Percentiles rank a stretch among this genome's conserved stretches.
These are phyloP conservation scores for Druceiella hillmani DNA, from an alignment of 2,888 invertebrate genomes.

Conservation along the genomic window DNA sequence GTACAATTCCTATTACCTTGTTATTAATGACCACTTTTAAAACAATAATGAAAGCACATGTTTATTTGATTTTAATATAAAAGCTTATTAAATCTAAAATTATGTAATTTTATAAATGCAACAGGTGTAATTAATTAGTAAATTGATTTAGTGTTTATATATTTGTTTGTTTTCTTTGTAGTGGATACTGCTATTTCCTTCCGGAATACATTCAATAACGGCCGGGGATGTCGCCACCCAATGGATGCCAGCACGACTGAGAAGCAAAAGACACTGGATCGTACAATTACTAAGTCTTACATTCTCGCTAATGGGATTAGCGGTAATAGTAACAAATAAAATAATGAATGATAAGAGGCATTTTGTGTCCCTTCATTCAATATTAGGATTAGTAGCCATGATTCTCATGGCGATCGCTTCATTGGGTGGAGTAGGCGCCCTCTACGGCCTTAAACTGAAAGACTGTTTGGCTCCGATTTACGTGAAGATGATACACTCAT, in stretches of 20 bases:
- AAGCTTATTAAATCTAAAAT: no score
- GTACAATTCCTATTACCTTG: no score
- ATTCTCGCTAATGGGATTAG: constrained; percentile 35
- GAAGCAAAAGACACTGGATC: constrained; percentile 48
- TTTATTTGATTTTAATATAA: no score
- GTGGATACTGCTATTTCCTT: constrained; percentile 47
- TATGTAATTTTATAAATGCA: no score
- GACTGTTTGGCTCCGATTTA: constrained; percentile 43
- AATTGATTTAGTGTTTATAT: no score
- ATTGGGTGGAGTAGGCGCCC: constrained; percentile 41
- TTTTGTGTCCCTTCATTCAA: constrained; percentile 39
- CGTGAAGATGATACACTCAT: constrained; percentile 43
- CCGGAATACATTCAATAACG: constrained; percentile 44
- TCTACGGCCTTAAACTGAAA: constrained; percentile 44
- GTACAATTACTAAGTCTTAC: constrained; percentile 36
- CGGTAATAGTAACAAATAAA: constrained; percentile 42
- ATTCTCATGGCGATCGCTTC: constrained; percentile 40
- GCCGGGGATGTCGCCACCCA: constrained; percentile 48
- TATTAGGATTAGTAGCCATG: constrained; percentile 42
- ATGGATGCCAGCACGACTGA: constrained; percentile 46
- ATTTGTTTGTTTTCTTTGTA: no score
- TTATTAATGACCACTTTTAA: no score
- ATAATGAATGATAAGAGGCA: constrained; percentile 34
- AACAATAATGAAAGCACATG: no score
- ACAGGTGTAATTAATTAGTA: no score